Evolutionary conservation across 2,797 vertebrate species (phyloP), one percentile per base, ranked within the genome.

Genomic region (Danio tinwini): DNA sequence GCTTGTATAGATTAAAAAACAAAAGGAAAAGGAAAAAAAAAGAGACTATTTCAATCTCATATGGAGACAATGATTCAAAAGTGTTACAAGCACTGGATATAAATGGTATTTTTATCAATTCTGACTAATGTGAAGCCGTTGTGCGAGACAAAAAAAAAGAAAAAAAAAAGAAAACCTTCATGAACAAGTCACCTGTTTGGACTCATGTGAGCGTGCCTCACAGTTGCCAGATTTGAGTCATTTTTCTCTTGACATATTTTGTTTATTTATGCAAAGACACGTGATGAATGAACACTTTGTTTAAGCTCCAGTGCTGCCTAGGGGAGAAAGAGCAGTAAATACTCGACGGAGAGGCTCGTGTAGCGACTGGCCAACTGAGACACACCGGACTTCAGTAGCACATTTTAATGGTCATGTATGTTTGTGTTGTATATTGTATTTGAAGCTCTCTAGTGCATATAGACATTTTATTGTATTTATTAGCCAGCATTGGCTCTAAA

Each of bases 21-120:
- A 86, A 84, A 85, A 70, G 78, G 69, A 86, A 88, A 92, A 56
- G 85, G 89, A 94, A 74, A 74, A 78, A 82, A 89, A 83, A 91
- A 90, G 88, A 91, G 89, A 88, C 87, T 92, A 64, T 68, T 85
- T 85, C 79, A 89, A 92, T 95, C 94, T 96, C 95, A 95, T 90
- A 90, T 93, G 94, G 94, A 96, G 95, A 96, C 93, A 88, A 95
- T 96, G 94, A 96, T 97, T 97, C 94, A 85, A 95, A 96, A 96
- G 97, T 99, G 97, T 98, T 98, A 94, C 95, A 96, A 98, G 96
- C 98, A 99, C 98, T 99, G 97, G 98, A 99, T 98, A 98, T 96
- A 97, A 98, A 99, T 97, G 96, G 96, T 98, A 98, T 98, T 98
- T 97, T 98, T 97, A 97, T 97, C 95, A 95, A 96, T 98, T 97